Evolutionary conservation across 2,797 vertebrate species (phyloP).

Genomic region (Clarias laeviceps): DNA sequence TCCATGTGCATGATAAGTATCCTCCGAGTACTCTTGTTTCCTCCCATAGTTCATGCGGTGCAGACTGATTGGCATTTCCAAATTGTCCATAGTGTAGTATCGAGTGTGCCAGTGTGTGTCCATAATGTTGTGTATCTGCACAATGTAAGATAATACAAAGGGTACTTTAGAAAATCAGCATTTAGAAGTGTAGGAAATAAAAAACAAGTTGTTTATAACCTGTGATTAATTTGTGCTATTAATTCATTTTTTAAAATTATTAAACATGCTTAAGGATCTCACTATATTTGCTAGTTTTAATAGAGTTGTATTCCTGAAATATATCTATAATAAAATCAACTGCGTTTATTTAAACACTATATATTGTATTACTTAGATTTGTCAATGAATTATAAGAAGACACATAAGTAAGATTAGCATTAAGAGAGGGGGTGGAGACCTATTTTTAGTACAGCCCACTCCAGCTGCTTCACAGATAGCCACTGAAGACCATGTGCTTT

Average conservation of each 20-base stretch:
- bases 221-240: neutral
- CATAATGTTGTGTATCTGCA: neutral
- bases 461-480: slow-evolving; percentile 36
- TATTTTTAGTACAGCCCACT: slow-evolving; percentile 48
- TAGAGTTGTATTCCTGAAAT: neutral
- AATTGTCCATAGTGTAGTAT: no score
- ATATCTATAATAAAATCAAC: neutral
- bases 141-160: neutral
- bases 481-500: slow-evolving; percentile 36
- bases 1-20: no score
- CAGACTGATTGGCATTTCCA: no score
- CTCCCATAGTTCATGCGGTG: no score
- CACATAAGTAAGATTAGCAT: slow-evolving; percentile 29
- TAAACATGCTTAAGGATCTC: neutral
- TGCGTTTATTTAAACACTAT: neutral
- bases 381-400: neutral
- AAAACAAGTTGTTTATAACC: neutral
- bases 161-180: neutral
- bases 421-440: slow-evolving; percentile 19
- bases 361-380: slow-evolving; percentile 13
- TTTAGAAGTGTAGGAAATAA: neutral
- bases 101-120: no score
- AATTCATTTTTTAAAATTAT: no score
- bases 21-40: no score
- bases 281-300: neutral